Base-by-base conservation (phyloP, 2,113 vertebrate species). In the Ptychochromis oligacanthus region DNA sequence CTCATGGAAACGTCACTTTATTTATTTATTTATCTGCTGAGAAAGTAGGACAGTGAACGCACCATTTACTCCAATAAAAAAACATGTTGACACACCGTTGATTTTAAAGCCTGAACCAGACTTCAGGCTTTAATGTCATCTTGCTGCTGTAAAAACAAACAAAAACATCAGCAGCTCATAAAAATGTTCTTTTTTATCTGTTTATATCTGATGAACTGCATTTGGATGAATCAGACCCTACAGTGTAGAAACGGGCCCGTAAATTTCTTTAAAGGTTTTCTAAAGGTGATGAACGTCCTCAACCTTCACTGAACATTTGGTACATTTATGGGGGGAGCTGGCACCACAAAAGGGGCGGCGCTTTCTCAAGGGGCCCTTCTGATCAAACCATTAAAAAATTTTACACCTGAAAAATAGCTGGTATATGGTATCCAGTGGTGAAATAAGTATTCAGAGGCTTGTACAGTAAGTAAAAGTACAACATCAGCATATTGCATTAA, bases 81-180 rank as follows among this genome's bases (percentile, higher is more conserved):
- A 40, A 11, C 38, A 40, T 40, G 2, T n/a, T n/a, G n/a, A 22
- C n/a, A 2, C 0, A n/a, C 0, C 0, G 0, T 38, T 2, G 62
- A 40, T 65, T 36, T n/a, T 1, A 43, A 65, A 65, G 38, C 38
- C 36, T 0, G 14, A 22, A 9, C 0, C n/a, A 15, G 62, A 38
- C n/a, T 1, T 65, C 62, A 1, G 13, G 5, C 38, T 65, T 36
- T 36, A 36, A 6, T 4, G 34, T 36, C 34, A 5, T 1, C 4
- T 36, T 6, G 28, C 28, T 31, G 28, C 28, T 31, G 28, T 31
- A 31, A 31, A 31, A 31, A 31, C 28, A 31, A 31, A 31, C 28
- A 36, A 43, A 65, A 6, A n/a, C 15, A 43, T 13, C 38, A 17
- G 38, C 38, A 43, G 4, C 62, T 65, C 38, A 24, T 36, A 6